These are phyloP conservation scores for Lasioglossum pauxillum DNA, from an alignment of 2,888 invertebrate species.

Conservation along the genomic window DNA sequence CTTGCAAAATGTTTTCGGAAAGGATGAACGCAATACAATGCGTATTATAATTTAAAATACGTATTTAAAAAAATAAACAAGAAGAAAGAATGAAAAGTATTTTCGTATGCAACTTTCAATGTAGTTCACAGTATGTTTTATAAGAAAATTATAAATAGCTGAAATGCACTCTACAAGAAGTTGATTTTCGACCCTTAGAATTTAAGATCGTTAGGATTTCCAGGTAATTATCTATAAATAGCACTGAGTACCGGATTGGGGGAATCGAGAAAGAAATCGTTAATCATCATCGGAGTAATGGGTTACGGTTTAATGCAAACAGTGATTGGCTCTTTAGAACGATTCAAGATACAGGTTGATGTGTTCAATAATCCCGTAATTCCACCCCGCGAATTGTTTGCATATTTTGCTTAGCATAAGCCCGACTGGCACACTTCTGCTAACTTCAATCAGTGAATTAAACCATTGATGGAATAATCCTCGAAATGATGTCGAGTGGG, in stretches of 20 bases:
- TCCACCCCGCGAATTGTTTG: background rate
- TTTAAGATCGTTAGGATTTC: background rate
- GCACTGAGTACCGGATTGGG: background rate
- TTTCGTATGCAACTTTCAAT: background rate
- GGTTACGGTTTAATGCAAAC: background rate
- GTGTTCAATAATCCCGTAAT: background rate
- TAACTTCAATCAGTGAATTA: slow-evolving; percentile 19
- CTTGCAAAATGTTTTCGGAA: background rate
- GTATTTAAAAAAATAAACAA: background rate
- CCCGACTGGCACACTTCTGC: background rate
- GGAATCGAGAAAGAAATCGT: background rate
- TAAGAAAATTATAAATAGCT: background rate
- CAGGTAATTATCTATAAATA: background rate
- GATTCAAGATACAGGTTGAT: background rate
- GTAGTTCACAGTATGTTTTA: background rate
- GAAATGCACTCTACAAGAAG: too few species aligned
- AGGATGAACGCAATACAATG: background rate
- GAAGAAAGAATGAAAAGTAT: background rate
- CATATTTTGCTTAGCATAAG: background rate
- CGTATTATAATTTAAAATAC: background rate
- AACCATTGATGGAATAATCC: slow-evolving; percentile 32
- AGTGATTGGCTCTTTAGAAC: background rate
- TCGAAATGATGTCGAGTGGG: slow-evolving; percentile 18
- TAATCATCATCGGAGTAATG: background rate
- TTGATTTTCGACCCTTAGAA: background rate